These are phyloP conservation scores for Psylliodes chrysocephalus DNA, from an alignment of 2,888 invertebrate species.

Conservation along the genomic window DNA sequence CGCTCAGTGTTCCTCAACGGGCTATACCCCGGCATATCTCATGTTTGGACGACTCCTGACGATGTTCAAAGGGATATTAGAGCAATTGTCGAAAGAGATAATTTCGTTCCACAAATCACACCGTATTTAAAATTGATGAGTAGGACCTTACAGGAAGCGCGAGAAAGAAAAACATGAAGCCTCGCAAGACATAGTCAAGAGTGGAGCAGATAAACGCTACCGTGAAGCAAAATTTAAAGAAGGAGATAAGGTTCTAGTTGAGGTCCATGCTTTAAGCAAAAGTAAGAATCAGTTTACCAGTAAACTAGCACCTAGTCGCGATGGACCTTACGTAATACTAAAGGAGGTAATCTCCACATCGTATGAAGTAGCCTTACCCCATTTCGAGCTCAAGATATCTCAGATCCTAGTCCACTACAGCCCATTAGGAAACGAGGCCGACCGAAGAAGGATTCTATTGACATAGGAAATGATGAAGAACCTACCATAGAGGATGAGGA, in stretches of 20 bases:
- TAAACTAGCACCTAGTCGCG: slow-evolving; percentile 26
- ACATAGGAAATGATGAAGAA: no score
- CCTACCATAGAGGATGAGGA: no score
- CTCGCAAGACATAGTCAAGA: slow-evolving; percentile 23
- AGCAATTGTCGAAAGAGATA: slow-evolving; percentile 32
- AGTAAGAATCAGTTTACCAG: slow-evolving; percentile 4
- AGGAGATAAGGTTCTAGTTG: slow-evolving; percentile 20
- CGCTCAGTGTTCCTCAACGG: slow-evolving; percentile 32
- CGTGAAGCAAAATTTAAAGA: slow-evolving; percentile 33
- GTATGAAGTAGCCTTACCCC: slow-evolving; percentile 4
- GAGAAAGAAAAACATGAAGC: neutral
- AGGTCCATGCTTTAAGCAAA: slow-evolving; percentile 22
- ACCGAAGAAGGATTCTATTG: no score
- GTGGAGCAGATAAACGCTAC: slow-evolving; percentile 36
- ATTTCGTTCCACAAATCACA: slow-evolving; percentile 37
- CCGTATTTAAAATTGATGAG: slow-evolving; percentile 23
- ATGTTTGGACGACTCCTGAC: slow-evolving; percentile 28
- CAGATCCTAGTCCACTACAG: no score
- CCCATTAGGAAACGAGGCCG: no score
- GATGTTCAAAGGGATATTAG: slow-evolving; percentile 43
- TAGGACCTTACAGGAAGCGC: neutral
- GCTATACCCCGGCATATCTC: slow-evolving; percentile 54
- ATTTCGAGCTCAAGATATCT: no score
- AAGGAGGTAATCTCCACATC: slow-evolving; percentile 7
- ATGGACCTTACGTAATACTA: slow-evolving; percentile 18